Evolutionary conservation across 2,113 vertebrate genomes (phyloP), one percentile per base, ranked within the genome.

Genomic region (Steatornis caripensis): DNA sequence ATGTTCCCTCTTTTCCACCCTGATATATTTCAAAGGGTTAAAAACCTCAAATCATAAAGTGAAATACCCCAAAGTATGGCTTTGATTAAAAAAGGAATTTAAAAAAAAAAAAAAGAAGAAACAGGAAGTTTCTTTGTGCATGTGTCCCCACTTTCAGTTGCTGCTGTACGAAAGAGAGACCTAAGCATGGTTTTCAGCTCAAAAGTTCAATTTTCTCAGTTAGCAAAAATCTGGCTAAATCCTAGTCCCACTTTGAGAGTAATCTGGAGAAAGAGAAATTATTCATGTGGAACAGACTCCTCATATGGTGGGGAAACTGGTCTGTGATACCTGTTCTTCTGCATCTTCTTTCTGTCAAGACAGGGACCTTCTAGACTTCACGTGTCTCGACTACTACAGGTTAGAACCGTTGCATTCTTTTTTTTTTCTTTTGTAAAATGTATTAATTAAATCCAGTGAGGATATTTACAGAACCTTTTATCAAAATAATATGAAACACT

Each of bases 11-110:
- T 79, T 95, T 89, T 82, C 48, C 34, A 79, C 37, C 55, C 34
- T 74, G 46, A 71, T 37, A 43, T 71, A 78, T 84, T 92, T 94
- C 55, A 89, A 90, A 91, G 91, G 69, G 76, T 94, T 89, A 92
- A 96, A 89, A 93, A 49, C 65, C 76, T 92, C 83, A 92, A 58
- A 12, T 55, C 18, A 29, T 71, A 17, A 84, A 91, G 72, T 48
- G 69, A 91, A 93, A 94, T 87, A 71, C 65, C 60, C 87, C 61
- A 68, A 96, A 87, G 43, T 12, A 81, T 92, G 92, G 43, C 17
- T 90, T 84, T 93, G 39, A 83, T 96, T 96, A 78, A 87, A 90
- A 69, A 77, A 72, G 17, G 24, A 49, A 58, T 58, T 84, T 58
- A 0, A 1, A 5, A n/a, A 54, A 11, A 37, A 78, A 54, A 23